Evolutionary conservation across 2,113 vertebrate genomes (phyloP), one percentile per base, ranked within the genome.

Genomic region (Coreoperca whiteheadi): DNA sequence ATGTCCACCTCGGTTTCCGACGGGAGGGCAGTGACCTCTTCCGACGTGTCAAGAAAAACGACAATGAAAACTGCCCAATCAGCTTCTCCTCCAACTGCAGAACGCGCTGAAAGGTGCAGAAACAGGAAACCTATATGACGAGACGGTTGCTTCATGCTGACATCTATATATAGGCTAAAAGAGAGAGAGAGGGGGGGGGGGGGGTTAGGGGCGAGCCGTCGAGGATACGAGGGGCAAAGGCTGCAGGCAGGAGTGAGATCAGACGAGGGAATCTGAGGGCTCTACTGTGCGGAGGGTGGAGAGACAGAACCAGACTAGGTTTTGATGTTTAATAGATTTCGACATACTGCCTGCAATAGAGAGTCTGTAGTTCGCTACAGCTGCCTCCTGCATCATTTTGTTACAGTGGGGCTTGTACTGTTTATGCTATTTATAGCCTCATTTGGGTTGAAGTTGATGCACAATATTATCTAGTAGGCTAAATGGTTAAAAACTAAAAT

Each of bases 161-260:
- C 18, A n/a, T 53, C 63, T 89, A 83, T 80, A 85, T 82, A 77
- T 82, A 83, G 79, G 15, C 50, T 32, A 21, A 32, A 34, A 21
- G 59, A 30, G 25, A 57, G 53, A 76, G 21, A 57, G 67, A 53
- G 20, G 78, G 16, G 48, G 41, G 43, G 56, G 54, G 43, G n/a
- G n/a, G n/a, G n/a, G n/a, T n/a, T 8, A 39, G 56, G 61, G 69
- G 74, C n/a, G 7, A 57, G 0, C 60, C 2, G 56, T 51, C 4
- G 25, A 69, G 25, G 69, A 61, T n/a, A 9, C 8, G 68, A 82
- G 53, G 53, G 61, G 18, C 4, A 72, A 1, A 23, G n/a, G 12
- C 57, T 4, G 18, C 63, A 48, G 20, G 6, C 16, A n/a, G 73
- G 70, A 72, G 41, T 53, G 54, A 43, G 48, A 50, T 46, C 23